phyloP scores from a whole-genome alignment of 2,797 vertebrate genomes.

The Karalla daura region DNA sequence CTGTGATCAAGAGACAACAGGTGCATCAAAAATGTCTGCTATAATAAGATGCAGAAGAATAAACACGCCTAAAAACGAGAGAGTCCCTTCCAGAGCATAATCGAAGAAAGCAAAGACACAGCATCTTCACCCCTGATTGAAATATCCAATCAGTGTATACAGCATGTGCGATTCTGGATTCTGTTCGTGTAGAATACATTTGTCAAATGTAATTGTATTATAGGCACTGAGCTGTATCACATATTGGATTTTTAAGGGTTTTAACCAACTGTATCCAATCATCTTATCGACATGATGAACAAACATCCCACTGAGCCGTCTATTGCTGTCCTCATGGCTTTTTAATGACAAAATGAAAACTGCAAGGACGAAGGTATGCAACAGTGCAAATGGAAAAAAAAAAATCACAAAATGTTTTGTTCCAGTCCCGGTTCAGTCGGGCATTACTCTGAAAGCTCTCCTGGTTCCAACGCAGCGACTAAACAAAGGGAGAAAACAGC shows the following conservation, averaged over 20 bases:
- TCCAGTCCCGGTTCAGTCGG: slow-evolving; percentile 30
- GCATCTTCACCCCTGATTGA: neutral
- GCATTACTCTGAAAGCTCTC: slow-evolving; percentile 29
- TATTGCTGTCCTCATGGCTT: slow-evolving; percentile 14
- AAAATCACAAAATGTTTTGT: slow-evolving; percentile 19
- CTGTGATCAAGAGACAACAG: no score
- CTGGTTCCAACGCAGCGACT: slow-evolving; percentile 13
- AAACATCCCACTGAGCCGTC: neutral
- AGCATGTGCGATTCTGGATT: slow-evolving; percentile 18
- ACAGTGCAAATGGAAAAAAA: slow-evolving; percentile 27
- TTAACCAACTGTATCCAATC: neutral
- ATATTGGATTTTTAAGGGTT: neutral
- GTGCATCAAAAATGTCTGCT: no score
- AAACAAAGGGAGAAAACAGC: slow-evolving; percentile 28
- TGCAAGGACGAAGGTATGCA: neutral
- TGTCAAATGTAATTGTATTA: no score
- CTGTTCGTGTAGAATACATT: no score
- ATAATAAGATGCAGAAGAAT: no score
- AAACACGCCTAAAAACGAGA: no score
- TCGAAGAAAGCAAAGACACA: neutral
- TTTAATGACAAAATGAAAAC: slow-evolving; percentile 28
- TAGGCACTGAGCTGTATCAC: neutral
- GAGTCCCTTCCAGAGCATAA: slow-evolving; percentile 6
- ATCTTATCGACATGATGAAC: neutral
- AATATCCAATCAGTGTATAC: slow-evolving; percentile 11